Evolutionary conservation across 2,888 invertebrate genomes (phyloP).

Genomic region (Rhimphoctona megacephalus): DNA sequence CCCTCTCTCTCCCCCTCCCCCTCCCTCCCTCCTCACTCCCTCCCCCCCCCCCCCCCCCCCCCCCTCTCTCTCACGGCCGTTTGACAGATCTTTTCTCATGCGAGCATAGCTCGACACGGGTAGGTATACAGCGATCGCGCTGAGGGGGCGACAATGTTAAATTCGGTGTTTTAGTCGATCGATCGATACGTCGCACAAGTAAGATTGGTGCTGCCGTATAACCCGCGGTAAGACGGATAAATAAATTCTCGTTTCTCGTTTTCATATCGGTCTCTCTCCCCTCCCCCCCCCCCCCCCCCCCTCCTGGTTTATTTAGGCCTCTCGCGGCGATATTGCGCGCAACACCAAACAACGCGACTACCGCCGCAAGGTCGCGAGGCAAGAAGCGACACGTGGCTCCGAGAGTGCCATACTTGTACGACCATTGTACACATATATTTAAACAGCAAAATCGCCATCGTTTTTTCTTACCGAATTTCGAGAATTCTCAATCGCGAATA

Average conservation of each 20-base stretch:
- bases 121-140: neutral
- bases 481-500: neutral
- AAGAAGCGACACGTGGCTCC: conserved; percentile 27
- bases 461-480: neutral
- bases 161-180: neutral
- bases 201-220: neutral
- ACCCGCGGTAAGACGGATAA: neutral
- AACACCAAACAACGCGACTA: neutral
- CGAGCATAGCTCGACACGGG: neutral
- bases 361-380: conserved; percentile 8
- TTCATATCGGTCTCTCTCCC: neutral
- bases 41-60: neutral
- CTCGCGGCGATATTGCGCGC: neutral
- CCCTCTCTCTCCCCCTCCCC: neutral
- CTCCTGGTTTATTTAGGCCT: neutral
- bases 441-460: neutral
- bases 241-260: neutral
- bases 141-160: neutral
- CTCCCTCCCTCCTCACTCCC: neutral
- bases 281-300: too few relatives aligned
- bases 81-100: conserved; percentile 3
- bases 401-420: neutral
- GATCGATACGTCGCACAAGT: neutral
- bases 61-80: neutral
- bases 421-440: neutral